These are phyloP conservation scores for Lagocephalus sceleratus DNA, from an alignment of 2,797 vertebrate genomes.

Conservation along the genomic window DNA sequence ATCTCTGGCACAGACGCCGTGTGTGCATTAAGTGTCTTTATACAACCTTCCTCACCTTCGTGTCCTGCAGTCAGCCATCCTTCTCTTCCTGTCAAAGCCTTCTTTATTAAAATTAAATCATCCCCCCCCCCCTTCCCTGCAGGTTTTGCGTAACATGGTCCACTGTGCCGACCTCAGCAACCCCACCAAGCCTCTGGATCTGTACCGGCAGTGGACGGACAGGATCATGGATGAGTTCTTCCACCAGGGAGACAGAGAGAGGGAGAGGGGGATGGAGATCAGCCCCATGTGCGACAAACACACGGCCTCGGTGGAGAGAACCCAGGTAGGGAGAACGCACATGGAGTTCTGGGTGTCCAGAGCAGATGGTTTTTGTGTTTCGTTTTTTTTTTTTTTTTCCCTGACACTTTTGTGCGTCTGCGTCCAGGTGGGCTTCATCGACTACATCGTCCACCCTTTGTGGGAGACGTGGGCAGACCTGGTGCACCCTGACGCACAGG, in stretches of 20 bases:
- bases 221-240: slow-evolving; percentile 99
- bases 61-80: too few relatives aligned
- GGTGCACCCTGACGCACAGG: slow-evolving; percentile 96
- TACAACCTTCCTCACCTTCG: too few relatives aligned
- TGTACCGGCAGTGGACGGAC: slow-evolving; percentile 97
- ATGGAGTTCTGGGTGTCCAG: neutral
- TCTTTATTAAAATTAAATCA: too few relatives aligned
- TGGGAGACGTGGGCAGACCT: slow-evolving; percentile 99
- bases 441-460: slow-evolving; percentile 95
- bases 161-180: slow-evolving; percentile 98
- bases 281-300: slow-evolving; percentile 99
- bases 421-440: slow-evolving; percentile 92
- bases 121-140: neutral
- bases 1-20: too few relatives aligned
- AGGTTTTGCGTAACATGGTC: slow-evolving; percentile 98
- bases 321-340: slow-evolving; percentile 80
- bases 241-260: slow-evolving; percentile 95
- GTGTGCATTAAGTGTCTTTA: too few relatives aligned
- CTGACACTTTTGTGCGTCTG: neutral
- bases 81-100: too few relatives aligned
- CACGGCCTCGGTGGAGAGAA: slow-evolving; percentile 95
- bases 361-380: neutral
- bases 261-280: slow-evolving; percentile 96
- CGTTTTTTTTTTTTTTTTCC: slow-evolving; percentile 12
- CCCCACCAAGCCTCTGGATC: slow-evolving; percentile 94